Percentiles rank a stretch among this genome's conserved stretches.
phyloP scores from a whole-genome alignment of 2,797 vertebrate genomes.

The Brachyalestes nurse region DNA sequence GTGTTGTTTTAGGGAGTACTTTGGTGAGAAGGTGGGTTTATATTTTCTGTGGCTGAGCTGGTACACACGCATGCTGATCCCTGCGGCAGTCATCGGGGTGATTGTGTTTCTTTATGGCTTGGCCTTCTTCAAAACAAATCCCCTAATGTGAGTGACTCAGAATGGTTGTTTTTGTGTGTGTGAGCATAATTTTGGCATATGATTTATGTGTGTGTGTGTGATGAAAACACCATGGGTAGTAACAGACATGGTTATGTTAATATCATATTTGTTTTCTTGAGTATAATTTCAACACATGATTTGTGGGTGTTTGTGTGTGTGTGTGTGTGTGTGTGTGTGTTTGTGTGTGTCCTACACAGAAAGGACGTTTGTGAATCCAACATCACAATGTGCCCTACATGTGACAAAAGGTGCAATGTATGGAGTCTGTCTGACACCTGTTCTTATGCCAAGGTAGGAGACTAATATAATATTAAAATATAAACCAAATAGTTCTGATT shows the following conservation, averaged over 20 bases:
- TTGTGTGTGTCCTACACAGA: conserved; percentile 68
- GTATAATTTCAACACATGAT: neutral
- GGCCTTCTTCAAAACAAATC: conserved; percentile 81
- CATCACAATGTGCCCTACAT: conserved; percentile 88
- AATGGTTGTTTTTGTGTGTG: neutral
- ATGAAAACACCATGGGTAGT: neutral
- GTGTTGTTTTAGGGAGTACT: conserved; percentile 80
- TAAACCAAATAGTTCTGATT: neutral
- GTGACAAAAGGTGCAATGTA: conserved; percentile 79
- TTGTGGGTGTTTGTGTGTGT: neutral
- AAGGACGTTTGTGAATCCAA: conserved; percentile 88
- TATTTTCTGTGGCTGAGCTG: conserved; percentile 95
- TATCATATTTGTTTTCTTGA: neutral
- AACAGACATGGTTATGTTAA: neutral
- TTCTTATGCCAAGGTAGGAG: conserved; percentile 85
- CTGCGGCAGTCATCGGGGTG: conserved; percentile 79
- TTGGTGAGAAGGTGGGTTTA: conserved; percentile 92
- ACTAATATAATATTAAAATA: neutral
- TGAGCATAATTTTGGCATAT: no score
- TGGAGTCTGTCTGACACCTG: conserved; percentile 89
- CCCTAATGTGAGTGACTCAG: conserved; percentile 84
- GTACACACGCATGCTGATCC: conserved; percentile 86
- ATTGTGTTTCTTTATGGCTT: conserved; percentile 82
- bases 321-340: conserved; percentile 24
- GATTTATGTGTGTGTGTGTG: neutral